phyloP scores from a whole-genome alignment of 1,140 invertebrate species.

The Trypoxylus dichotomus region DNA sequence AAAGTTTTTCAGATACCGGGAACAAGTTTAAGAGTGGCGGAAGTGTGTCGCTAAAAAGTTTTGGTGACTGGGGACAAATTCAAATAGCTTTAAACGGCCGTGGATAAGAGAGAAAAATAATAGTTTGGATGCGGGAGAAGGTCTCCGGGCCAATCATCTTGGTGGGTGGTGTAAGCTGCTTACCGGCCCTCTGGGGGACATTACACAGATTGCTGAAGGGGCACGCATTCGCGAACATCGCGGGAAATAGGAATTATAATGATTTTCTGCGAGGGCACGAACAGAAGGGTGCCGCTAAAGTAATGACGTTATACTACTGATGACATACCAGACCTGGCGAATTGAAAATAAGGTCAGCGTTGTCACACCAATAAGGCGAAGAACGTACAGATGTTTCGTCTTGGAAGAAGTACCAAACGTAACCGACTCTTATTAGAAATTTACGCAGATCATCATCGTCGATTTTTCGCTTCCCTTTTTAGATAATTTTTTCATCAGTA shows the following conservation, averaged over 20 bases:
- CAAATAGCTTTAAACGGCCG: constrained; percentile 40
- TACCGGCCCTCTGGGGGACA: constrained; percentile 43
- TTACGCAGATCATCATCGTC: neutral
- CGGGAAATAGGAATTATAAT: constrained; percentile 40
- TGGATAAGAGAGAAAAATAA: constrained; percentile 40
- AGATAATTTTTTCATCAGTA: neutral
- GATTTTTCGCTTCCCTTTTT: neutral
- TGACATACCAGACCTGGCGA: constrained; percentile 17
- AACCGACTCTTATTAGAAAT: neutral
- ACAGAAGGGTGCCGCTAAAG: neutral
- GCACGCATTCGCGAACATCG: constrained; percentile 35
- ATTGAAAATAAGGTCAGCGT: constrained; percentile 20
- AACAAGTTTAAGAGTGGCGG: constrained; percentile 11
- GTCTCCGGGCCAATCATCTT: constrained; percentile 40
- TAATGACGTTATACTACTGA: constrained; percentile 23
- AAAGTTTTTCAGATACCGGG: constrained; percentile 2
- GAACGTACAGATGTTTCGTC: neutral
- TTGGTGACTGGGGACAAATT: constrained; percentile 38
- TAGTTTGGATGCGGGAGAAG: constrained; percentile 37
- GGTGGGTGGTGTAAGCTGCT: constrained; percentile 40
- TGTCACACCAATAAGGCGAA: neutral
- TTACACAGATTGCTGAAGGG: constrained; percentile 43
- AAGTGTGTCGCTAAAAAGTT: constrained; percentile 36
- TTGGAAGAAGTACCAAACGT: neutral
- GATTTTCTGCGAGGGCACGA: constrained; percentile 30